Evolutionary conservation across 2,888 invertebrate species (phyloP).

Genomic region (Meta bourneti): DNA sequence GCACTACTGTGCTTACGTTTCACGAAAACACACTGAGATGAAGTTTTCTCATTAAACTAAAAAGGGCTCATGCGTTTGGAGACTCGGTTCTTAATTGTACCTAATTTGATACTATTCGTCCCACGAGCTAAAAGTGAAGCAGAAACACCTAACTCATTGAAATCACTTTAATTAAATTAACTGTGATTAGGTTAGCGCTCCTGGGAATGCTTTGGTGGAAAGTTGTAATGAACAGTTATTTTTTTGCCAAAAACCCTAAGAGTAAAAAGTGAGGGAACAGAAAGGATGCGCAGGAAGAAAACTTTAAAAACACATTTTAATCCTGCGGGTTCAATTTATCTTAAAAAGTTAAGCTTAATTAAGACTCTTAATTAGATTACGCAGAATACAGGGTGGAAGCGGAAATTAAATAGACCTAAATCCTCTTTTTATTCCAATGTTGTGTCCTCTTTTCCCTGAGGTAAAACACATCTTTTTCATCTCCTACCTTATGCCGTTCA

Average conservation of each 20-base stretch:
- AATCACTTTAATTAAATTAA: constrained; percentile 54
- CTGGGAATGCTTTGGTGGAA: not conserved
- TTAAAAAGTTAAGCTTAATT: constrained; percentile 31
- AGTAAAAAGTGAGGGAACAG: not conserved
- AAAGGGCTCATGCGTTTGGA: not conserved
- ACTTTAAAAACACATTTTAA: constrained; percentile 1
- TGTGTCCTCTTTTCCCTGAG: not conserved
- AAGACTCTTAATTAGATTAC: constrained; percentile 34
- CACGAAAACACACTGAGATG: not conserved
- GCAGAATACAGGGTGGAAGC: not conserved
- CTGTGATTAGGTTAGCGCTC: constrained; percentile 27
- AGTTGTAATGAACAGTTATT: not conserved
- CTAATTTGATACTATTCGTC: constrained; percentile 37
- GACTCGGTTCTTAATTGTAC: constrained; percentile 30
- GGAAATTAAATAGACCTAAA: constrained; percentile 29
- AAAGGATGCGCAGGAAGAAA: not conserved
- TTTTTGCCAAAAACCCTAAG: not conserved
- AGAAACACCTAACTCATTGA: not conserved
- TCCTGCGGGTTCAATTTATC: not conserved
- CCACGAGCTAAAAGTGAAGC: not conserved
- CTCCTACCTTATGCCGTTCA: not conserved
- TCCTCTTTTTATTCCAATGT: not conserved
- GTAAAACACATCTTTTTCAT: not conserved
- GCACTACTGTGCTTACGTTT: not conserved
- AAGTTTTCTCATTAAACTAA: constrained; percentile 17